A percentile compares a stretch with the other conserved stretches of the same genome.
These are phyloP conservation scores for Pyrocoelia pectoralis DNA, from an alignment of 2,888 invertebrate genomes.

Conservation along the genomic window DNA sequence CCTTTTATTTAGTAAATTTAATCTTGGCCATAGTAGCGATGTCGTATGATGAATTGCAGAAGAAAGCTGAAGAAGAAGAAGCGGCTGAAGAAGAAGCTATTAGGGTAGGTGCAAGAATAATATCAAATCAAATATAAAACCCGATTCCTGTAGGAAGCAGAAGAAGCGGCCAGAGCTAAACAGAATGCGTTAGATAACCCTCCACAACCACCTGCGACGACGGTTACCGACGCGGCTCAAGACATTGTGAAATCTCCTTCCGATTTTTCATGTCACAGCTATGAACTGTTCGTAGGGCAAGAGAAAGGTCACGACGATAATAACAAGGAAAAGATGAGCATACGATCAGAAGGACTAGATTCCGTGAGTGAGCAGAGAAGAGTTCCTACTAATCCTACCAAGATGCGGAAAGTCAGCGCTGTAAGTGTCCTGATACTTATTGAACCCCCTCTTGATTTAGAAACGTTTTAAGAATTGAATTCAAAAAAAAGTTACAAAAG, in stretches of 20 bases:
- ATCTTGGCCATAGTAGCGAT: slow-evolving; percentile 99
- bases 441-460: slow-evolving; percentile 41
- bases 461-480: slow-evolving; percentile 34
- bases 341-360: slow-evolving; percentile 84
- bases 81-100: slow-evolving; percentile 94
- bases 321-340: slow-evolving; percentile 91
- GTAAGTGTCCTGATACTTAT: slow-evolving; percentile 68
- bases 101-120: slow-evolving; percentile 66
- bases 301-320: slow-evolving; percentile 89
- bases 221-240: slow-evolving; percentile 66
- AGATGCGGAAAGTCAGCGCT: slow-evolving; percentile 92
- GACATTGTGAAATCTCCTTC: slow-evolving; percentile 89
- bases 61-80: slow-evolving; percentile 96
- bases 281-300: slow-evolving; percentile 90
- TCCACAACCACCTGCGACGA: slow-evolving; percentile 62
- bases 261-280: slow-evolving; percentile 90
- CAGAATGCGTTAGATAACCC: slow-evolving; percentile 64
- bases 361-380: slow-evolving; percentile 85
- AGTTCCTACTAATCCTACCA: slow-evolving; percentile 66
- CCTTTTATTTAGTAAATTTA: slow-evolving; percentile 98
- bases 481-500: slow-evolving; percentile 37
- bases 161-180: slow-evolving; percentile 78
- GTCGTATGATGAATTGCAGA: slow-evolving; percentile 98
- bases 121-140: background rate
- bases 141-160: slow-evolving; percentile 74